These are phyloP conservation scores for Paraescarpia echinospica DNA, from an alignment of 1,140 invertebrate genomes.

Conservation along the genomic window DNA sequence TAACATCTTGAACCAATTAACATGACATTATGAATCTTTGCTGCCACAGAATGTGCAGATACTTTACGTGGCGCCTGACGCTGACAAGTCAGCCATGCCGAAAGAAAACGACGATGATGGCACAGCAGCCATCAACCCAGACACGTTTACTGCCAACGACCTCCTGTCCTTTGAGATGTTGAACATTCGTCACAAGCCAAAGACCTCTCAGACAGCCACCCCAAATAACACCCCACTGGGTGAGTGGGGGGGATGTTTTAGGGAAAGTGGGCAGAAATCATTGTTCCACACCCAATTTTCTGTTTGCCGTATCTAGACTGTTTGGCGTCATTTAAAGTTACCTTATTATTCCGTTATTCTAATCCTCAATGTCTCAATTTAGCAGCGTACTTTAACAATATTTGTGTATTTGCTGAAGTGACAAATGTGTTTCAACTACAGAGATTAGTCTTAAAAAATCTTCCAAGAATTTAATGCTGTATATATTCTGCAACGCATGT, in stretches of 20 bases:
- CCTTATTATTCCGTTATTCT: too few species aligned
- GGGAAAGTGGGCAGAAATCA: neutral
- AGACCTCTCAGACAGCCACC: conserved; percentile 38
- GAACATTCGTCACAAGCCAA: conserved; percentile 22
- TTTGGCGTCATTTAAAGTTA: too few species aligned
- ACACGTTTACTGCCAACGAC: neutral
- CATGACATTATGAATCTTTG: too few species aligned
- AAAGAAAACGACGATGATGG: neutral
- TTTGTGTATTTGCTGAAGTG: too few species aligned
- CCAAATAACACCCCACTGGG: conserved; percentile 41
- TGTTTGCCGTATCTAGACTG: too few species aligned
- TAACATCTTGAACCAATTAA: neutral
- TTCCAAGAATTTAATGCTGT: neutral
- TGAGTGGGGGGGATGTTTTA: neutral
- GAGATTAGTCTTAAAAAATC: neutral
- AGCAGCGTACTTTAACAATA: too few species aligned
- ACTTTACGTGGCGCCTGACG: neutral
- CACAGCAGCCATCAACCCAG: neutral
- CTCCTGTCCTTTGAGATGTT: conserved; percentile 36
- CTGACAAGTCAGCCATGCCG: neutral
- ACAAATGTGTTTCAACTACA: neutral
- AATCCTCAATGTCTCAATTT: too few species aligned
- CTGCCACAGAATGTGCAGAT: neutral
- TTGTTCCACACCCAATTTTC: neutral
- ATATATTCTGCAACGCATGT: neutral